A percentile compares a stretch with the other conserved stretches of the same genome.
These are phyloP conservation scores for Plectropomus leopardus DNA, from an alignment of 2,113 vertebrate species.

Conservation along the genomic window DNA sequence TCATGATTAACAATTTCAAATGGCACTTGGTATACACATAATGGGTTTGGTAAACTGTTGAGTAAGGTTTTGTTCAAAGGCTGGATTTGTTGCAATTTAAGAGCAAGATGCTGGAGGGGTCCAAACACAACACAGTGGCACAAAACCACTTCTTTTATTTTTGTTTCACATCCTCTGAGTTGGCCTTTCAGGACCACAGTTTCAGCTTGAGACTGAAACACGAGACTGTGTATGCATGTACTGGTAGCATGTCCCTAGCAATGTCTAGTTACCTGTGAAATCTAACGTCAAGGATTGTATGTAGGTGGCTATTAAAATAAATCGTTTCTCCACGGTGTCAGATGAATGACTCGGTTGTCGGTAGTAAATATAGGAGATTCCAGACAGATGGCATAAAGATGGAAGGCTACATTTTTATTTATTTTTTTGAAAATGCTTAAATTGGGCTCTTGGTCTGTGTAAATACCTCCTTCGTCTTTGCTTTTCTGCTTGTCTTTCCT, in stretches of 20 bases:
- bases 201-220: neutral
- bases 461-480: conserved; percentile 16
- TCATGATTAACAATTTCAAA: too few species aligned
- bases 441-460: conserved; percentile 33
- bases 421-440: conserved; percentile 34
- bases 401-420: conserved; percentile 27
- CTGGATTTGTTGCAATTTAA: neutral
- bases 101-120: neutral
- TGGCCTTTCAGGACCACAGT: neutral
- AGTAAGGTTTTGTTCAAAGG: neutral
- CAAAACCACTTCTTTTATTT: neutral
- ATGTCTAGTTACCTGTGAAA: conserved; percentile 36
- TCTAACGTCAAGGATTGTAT: conserved; percentile 19
- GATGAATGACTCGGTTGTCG: conserved; percentile 43
- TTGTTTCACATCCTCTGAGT: neutral
- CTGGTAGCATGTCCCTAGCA: neutral
- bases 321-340: conserved; percentile 36
- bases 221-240: neutral
- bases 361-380: conserved; percentile 37
- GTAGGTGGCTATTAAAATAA: conserved; percentile 42
- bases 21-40: too few species aligned
- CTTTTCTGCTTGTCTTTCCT: conserved; percentile 25
- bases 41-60: neutral
- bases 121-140: neutral
- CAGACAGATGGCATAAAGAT: conserved; percentile 15